Evolutionary conservation across 2,797 vertebrate genomes (phyloP).

Genomic region (Girardinus metallicus): DNA sequence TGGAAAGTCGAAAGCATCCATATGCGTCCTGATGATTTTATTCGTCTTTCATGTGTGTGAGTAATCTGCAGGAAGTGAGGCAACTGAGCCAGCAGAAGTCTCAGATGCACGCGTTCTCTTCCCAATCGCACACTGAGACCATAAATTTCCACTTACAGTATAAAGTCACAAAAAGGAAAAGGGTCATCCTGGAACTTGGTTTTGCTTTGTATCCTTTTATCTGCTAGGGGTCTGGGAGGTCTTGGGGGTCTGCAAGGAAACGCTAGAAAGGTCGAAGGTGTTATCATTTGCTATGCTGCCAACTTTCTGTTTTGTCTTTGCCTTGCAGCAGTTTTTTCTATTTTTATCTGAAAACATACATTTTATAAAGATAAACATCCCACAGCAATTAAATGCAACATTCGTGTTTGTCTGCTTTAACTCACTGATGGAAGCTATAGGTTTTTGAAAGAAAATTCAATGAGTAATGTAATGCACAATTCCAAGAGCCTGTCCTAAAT

Average conservation of each 20-base stretch:
- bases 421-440: background rate
- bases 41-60: slow-evolving; percentile 1
- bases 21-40: slow-evolving; percentile 6
- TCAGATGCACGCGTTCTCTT: background rate
- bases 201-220: background rate
- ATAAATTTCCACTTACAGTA: background rate
- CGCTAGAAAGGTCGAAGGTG: background rate
- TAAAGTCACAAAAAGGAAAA: slow-evolving; percentile 4
- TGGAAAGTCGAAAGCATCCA: slow-evolving; percentile 1
- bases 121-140: background rate
- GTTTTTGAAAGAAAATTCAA: background rate
- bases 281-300: background rate
- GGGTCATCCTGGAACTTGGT: background rate
- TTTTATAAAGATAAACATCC: background rate
- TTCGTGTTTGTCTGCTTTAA: background rate
- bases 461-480: background rate
- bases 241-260: background rate
- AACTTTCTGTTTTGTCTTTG: background rate
- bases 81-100: slow-evolving; percentile 2
- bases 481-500: background rate
- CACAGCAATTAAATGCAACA: background rate
- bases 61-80: slow-evolving; percentile 13
- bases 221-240: background rate
- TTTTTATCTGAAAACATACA: background rate
- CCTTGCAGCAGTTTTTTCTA: background rate